Base-by-base conservation (phyloP, 2,888 invertebrate species). In the Tenodera sinensis region DNA sequence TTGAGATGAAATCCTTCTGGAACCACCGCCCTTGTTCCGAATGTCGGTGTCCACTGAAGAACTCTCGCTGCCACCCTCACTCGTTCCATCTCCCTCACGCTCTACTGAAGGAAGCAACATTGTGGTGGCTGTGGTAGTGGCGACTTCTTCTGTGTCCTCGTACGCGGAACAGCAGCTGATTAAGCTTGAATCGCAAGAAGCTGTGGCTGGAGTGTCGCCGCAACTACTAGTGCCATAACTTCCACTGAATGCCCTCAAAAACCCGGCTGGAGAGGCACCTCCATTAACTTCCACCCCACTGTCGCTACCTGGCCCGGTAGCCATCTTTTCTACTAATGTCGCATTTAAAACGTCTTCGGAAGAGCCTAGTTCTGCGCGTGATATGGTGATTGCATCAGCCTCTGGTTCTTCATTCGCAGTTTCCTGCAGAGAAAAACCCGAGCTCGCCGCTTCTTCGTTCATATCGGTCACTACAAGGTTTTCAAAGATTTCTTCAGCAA, bases 141-240 rank as follows among this genome's bases (percentile, higher is more conserved):
- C 85, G 83, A 89, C 30, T n/a, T 89, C 89, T 28, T 90, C 90
- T 4, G 95, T 94, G 91, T 95, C 95, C 89, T 95, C 95, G 92
- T 96, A 96, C 89, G 96, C 97, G 3, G 97, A 97, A 91, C 96
- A 96, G 92, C 96, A 97, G 90, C 97, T 97, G 30, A 96, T 96
- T 90, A 97, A 95, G 91, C 97, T 97, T 83, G 97, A 97, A 91
- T 96, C 96, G 92, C 97, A 97, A 28, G 97, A 97, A 4, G 95
- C 94, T 71, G 54, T 71, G 85, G 95, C 96, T 28, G 90, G 87
- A 9, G 89, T 86, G 15, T 95, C 95, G 88, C 95, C 94, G 91
- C 94, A 94, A 91, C 96, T 96, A 92, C 96, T 96, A 14, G 85
- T 82, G 0, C 96, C 95, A 91, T 95, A 95, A 91, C 94, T 95